Evolutionary conservation across 2,888 invertebrate genomes (phyloP).

Genomic region (Altica lythri): DNA sequence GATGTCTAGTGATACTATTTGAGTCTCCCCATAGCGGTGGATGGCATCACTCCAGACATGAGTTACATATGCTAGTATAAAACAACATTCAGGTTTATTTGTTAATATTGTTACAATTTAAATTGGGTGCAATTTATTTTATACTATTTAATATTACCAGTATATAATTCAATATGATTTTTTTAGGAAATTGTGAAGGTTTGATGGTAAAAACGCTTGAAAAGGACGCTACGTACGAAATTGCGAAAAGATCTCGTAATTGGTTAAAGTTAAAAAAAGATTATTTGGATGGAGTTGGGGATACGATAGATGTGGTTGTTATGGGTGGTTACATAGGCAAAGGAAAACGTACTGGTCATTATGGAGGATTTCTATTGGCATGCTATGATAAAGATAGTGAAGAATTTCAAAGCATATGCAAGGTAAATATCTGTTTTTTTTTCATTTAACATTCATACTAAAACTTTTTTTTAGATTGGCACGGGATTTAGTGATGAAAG

Average conservation of each 20-base stretch:
- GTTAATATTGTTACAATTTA: too few relatives aligned
- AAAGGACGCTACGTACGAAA: conserved; percentile 92
- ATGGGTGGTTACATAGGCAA: conserved; percentile 93
- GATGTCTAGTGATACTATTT: too few relatives aligned
- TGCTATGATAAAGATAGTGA: conserved; percentile 90
- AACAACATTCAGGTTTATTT: too few relatives aligned
- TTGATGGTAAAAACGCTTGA: conserved; percentile 96
- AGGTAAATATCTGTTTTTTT: conserved; percentile 61
- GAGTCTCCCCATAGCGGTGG: too few relatives aligned
- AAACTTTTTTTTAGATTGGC: conserved; percentile 67
- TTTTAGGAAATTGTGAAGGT: conserved; percentile 91
- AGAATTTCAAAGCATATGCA: conserved; percentile 90
- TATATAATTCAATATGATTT: too few relatives aligned
- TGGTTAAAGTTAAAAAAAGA: conserved; percentile 98
- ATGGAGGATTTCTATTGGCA: conserved; percentile 94
- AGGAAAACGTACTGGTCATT: conserved; percentile 90
- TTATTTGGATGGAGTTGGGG: conserved; percentile 95
- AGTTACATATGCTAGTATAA: too few relatives aligned
- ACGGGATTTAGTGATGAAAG: conserved; percentile 95
- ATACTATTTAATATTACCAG: too few relatives aligned
- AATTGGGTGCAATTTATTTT: too few relatives aligned
- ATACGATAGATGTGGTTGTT: conserved; percentile 94
- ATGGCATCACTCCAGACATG: too few relatives aligned
- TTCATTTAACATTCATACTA: not conserved
- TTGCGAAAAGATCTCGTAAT: conserved; percentile 90